Evolutionary conservation across 2,888 invertebrate species (phyloP), one percentile per base, ranked within the genome.

Genomic region (Pogonocherus hispidulus): DNA sequence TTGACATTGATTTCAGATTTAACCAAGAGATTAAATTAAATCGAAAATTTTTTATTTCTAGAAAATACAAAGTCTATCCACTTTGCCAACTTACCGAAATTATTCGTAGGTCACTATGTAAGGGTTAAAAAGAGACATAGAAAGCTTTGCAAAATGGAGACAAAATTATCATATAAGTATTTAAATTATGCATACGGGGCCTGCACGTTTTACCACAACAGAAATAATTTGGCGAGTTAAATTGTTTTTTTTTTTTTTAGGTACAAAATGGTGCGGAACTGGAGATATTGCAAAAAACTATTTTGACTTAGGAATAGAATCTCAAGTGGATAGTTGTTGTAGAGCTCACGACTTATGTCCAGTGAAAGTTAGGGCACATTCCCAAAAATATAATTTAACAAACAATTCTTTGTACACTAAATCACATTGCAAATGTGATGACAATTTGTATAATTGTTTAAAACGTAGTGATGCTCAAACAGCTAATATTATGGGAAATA

Each of bases 201-300:
- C n/a, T n/a, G n/a, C n/a, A n/a, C n/a, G n/a, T n/a, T n/a, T n/a
- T n/a, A n/a, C n/a, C n/a, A n/a, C n/a, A n/a, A n/a, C n/a, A n/a
- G n/a, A n/a, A n/a, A n/a, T n/a, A n/a, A n/a, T n/a, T n/a, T n/a
- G n/a, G n/a, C n/a, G n/a, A n/a, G n/a, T n/a, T n/a, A n/a, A n/a
- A n/a, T n/a, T n/a, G 46, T 18, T 41, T 63, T 55, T 37, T 52
- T 66, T 57, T 37, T 8, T 84, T 84, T 0, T 82, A 95, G 95
- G 95, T 71, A 96, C 95, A 41, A 95, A 95, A 84, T 96, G 95
- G 95, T 97, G 97, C 81, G 97, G 97, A 16, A 92, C 94, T 0
- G 96, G 96, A 0, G 96, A 96, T 84, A 91, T 95, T 75, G 96
- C 97, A 0, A 87, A 89, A 18, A 90, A 92, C 81, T 96, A 94